phyloP scores from a whole-genome alignment of 2,113 vertebrate genomes.

The Paralichthys olivaceus region DNA sequence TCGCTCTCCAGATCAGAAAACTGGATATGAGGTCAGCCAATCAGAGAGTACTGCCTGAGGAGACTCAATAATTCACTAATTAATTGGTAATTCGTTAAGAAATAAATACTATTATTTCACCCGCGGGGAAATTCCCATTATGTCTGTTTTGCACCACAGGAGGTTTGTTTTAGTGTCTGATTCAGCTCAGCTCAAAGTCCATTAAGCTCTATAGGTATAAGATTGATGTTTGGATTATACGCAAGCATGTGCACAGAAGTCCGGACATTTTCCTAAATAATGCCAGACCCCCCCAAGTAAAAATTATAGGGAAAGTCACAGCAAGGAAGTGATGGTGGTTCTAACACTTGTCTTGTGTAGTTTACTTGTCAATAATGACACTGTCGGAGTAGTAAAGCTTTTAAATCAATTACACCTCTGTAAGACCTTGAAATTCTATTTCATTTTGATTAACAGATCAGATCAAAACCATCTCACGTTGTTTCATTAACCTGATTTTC shows the following conservation, averaged over 20 bases:
- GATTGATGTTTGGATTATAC: neutral
- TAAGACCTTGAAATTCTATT: neutral
- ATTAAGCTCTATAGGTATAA: neutral
- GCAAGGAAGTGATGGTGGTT: too few relatives aligned
- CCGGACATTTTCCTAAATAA: too few relatives aligned
- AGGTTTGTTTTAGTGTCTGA: slow-evolving; percentile 33
- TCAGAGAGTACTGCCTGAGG: slow-evolving; percentile 36
- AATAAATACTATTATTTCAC: slow-evolving; percentile 57
- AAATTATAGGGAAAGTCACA: too few relatives aligned
- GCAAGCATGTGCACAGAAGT: neutral
- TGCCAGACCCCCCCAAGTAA: too few relatives aligned
- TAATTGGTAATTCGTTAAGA: slow-evolving; percentile 60
- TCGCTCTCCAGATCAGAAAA: slow-evolving; percentile 23
- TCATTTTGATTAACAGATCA: neutral
- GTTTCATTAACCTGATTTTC: neutral
- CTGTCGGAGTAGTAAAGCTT: neutral
- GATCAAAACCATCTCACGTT: neutral
- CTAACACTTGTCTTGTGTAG: too few relatives aligned
- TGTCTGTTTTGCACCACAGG: slow-evolving; percentile 40
- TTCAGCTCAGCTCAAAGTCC: slow-evolving; percentile 6
- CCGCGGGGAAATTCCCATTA: slow-evolving; percentile 32
- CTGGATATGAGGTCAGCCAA: slow-evolving; percentile 50
- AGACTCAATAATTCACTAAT: slow-evolving; percentile 45
- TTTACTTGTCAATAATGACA: neutral
- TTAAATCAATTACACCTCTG: neutral